Evolutionary conservation across 2,797 vertebrate species (phyloP), one percentile per base, ranked within the genome.

Genomic region (Aeoliscus strigatus): DNA sequence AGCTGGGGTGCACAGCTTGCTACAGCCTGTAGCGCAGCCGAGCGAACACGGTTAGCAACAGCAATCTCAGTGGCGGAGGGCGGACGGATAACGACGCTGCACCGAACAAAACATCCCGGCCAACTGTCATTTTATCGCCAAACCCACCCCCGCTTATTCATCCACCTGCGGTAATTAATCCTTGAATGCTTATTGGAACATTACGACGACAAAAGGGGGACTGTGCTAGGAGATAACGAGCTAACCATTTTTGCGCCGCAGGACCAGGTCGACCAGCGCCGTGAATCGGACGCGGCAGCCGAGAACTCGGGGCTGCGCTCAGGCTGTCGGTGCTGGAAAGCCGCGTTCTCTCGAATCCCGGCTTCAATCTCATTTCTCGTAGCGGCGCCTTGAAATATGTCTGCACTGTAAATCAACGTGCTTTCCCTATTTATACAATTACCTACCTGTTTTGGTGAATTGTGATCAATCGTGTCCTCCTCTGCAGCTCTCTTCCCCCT

Each of bases 401-500:
- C 17, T 0, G 8, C 8, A 2, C 51, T 28, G 9, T 21, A 0
- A 27, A 36, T n/a, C 3, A 14, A 56, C 48, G 23, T 0, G 1
- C 7, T 9, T 9, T 4, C 18, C n/a, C 18, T 18, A 13, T 44
- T 10, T 11, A 40, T 55, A 51, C 49, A 57, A 66, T 73, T 67
- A 42, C 70, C 67, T 84, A 86, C 85, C 86, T 84, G 78, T 74
- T 77, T 75, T 40, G 80, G 63, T 75, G 81, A 85, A 87, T 73
- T 76, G 87, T 88, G 87, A 84, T 89, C 86, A 87, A 86, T 90
- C 84, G 88, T 70, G 77, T 84, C 63, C 77, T 86, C 80, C 75
- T 80, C 82, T 84, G 83, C 82, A 80, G 79, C 75, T 86, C 83
- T 87, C 88, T 85, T 86, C 88, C 87, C 89, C 90, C 88, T 87